Base-by-base conservation (phyloP, 2,113 vertebrate genomes). In the Mesoclemmys tuberculata region DNA sequence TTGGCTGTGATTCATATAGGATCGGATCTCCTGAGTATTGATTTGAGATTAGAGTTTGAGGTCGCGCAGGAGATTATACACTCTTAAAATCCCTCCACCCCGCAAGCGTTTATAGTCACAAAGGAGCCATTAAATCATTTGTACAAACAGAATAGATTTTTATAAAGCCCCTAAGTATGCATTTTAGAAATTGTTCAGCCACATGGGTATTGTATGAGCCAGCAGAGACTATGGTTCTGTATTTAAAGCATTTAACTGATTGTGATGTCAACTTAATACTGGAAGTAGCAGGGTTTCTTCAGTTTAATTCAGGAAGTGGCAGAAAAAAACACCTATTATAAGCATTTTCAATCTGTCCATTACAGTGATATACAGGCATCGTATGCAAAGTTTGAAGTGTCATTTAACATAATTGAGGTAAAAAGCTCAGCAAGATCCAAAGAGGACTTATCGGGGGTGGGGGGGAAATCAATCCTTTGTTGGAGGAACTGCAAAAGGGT, bases 161-260 rank as follows among this genome's bases (percentile, higher is more conserved):
- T 27, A 46, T 8, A 19, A 75, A 86, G 56, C 29, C 82, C 2
- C 0, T 31, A 6, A 22, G 49, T 2, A 19, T 74, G 6, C 10
- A 24, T 80, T 74, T 82, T 46, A 4, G 46, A 61, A 5, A 5
- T 11, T 13, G 26, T 46, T 71, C 85, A 81, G 22, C 74, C n/a
- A 6, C 16, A 49, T 0, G 6, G 1, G 26, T 61, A 0, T 1
- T 51, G 61, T 19, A 2, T 0, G n/a, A 49, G 56, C 79, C 68
- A 35, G 85, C 80, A 80, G 41, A 75, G 90, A 58, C 3, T 1
- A 64, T 61, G 83, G 51, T 22, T 1, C 68, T 55, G 46, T 31
- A 5, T 41, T 84, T 61, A 44, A 77, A 56, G 27, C 0, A 0
- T 16, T 56, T 18, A 13, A 52, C 79, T 0, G 11, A 84, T 48